A percentile compares a stretch with the other conserved stretches of the same genome.
Evolutionary conservation across 2,888 invertebrate genomes (phyloP).

Genomic region (Allacma fusca): DNA sequence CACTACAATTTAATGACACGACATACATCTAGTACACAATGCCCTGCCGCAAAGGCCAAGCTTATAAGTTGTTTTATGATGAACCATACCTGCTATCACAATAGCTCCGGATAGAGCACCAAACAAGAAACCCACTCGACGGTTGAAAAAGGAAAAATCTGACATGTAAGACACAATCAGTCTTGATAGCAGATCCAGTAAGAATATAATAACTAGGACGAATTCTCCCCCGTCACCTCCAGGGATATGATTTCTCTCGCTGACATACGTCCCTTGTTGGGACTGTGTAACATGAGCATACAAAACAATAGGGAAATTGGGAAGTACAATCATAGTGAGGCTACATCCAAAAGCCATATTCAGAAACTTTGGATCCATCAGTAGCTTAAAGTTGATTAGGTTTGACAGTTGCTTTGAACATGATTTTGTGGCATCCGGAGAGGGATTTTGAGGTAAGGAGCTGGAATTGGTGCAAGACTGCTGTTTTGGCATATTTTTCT

Average conservation of each 20-base stretch:
- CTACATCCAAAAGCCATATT: conserved; percentile 52
- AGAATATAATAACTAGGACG: conserved; percentile 48
- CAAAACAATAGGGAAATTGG: conserved; percentile 53
- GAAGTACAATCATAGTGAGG: conserved; percentile 49
- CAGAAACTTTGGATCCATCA: conserved; percentile 42
- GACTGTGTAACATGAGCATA: conserved; percentile 45
- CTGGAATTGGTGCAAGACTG: neutral
- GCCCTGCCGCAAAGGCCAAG: no score
- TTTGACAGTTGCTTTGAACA: neutral
- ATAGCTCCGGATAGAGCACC: conserved; percentile 43
- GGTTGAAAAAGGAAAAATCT: conserved; percentile 49
- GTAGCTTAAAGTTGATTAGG: neutral
- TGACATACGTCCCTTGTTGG: neutral
- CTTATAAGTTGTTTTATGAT: no score
- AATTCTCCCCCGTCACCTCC: conserved; percentile 35
- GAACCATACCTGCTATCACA: conserved; percentile 50
- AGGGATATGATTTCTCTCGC: neutral
- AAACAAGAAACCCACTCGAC: conserved; percentile 48
- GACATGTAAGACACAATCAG: conserved; percentile 54
- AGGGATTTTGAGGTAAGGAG: neutral
- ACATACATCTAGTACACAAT: no score
- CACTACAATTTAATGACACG: no score
- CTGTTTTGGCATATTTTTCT: neutral
- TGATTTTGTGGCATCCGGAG: neutral
- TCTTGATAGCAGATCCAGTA: conserved; percentile 54